A percentile compares a stretch with the other conserved stretches of the same genome.
These are phyloP conservation scores for Rhabdornis inornatus DNA, from an alignment of 2,113 vertebrate genomes.

Conservation along the genomic window DNA sequence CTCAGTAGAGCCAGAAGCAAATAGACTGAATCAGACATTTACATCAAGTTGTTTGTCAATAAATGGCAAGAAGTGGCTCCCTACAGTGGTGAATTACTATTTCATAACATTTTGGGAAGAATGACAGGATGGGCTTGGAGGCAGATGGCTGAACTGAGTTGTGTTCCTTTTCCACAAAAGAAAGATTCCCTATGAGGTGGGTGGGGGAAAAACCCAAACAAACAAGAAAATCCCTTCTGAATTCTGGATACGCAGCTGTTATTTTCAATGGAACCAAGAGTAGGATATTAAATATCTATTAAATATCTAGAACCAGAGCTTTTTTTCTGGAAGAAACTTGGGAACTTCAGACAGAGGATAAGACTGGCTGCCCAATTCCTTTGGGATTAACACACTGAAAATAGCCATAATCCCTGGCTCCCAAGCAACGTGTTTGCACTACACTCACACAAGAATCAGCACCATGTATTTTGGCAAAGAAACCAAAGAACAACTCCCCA, in stretches of 20 bases:
- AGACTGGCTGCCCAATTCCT: not conserved
- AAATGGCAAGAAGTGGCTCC: slow-evolving; percentile 15
- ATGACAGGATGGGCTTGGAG: not conserved
- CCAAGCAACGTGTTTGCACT: not conserved
- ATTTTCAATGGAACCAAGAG: not conserved
- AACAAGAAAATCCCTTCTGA: not conserved
- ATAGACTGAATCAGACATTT: slow-evolving; percentile 2
- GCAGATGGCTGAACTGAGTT: not conserved
- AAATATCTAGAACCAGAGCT: not conserved
- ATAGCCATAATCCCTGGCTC: slow-evolving; percentile 36
- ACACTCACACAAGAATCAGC: not conserved
- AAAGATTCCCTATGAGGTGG: not conserved
- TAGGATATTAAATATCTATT: not conserved
- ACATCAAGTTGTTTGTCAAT: slow-evolving; percentile 36
- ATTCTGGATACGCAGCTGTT: not conserved
- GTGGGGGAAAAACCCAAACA: not conserved
- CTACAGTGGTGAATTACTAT: slow-evolving; percentile 12
- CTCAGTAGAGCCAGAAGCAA: slow-evolving; percentile 15
- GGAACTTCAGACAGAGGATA: not conserved
- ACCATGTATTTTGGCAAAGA: not conserved
- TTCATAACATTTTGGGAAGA: not conserved
- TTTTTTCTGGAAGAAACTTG: not conserved
- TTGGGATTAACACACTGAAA: not conserved
- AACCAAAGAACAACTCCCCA: not conserved
- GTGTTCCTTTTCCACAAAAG: not conserved